Conservation (phyloP, 2,888 invertebrate species). For the Elmis aenea region DNA sequence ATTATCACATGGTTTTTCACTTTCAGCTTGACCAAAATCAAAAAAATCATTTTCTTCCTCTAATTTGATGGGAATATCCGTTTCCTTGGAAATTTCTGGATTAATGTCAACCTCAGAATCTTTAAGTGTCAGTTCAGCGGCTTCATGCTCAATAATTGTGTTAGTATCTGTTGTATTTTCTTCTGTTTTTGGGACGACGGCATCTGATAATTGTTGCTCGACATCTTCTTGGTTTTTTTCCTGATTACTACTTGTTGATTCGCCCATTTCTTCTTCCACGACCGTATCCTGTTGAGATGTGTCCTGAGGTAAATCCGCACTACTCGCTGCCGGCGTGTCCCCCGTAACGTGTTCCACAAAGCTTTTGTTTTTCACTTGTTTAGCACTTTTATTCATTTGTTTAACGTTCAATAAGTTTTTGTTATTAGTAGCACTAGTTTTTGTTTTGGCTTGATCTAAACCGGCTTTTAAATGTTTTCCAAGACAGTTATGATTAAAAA, state of each 20-base stretch:
- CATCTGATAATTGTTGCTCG: not conserved
- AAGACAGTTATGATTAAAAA: slow-evolving; percentile 67
- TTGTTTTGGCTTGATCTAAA: slow-evolving; percentile 8
- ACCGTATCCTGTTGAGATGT: not conserved
- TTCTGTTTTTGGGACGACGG: not conserved
- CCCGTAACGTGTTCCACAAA: slow-evolving; percentile 36
- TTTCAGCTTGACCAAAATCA: slow-evolving; percentile 1
- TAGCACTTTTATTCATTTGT: slow-evolving; percentile 9
- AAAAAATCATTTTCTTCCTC: not conserved
- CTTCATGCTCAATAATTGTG: not conserved
- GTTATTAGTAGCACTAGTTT: slow-evolving; percentile 8
- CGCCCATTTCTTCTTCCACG: not conserved
- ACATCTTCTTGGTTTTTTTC: not conserved
- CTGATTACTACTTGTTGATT: not conserved
- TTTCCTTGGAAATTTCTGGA: slow-evolving; percentile 7
- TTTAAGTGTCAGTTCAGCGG: not conserved
- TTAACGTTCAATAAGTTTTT: slow-evolving; percentile 11
- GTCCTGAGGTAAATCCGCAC: slow-evolving; percentile 5
- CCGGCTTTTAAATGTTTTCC: slow-evolving; percentile 20
- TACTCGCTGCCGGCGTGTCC: slow-evolving; percentile 25
- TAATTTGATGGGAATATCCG: slow-evolving; percentile 10
- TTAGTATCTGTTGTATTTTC: not conserved
- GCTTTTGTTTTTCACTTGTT: slow-evolving; percentile 10
- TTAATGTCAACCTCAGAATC: slow-evolving; percentile 17
- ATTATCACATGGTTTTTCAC: slow-evolving; percentile 4